Percentiles rank a stretch among this genome's conserved stretches.
Conservation (phyloP, 35 echinoderm and acorn worm species). For the Eucidaris tribuloides region DNA sequence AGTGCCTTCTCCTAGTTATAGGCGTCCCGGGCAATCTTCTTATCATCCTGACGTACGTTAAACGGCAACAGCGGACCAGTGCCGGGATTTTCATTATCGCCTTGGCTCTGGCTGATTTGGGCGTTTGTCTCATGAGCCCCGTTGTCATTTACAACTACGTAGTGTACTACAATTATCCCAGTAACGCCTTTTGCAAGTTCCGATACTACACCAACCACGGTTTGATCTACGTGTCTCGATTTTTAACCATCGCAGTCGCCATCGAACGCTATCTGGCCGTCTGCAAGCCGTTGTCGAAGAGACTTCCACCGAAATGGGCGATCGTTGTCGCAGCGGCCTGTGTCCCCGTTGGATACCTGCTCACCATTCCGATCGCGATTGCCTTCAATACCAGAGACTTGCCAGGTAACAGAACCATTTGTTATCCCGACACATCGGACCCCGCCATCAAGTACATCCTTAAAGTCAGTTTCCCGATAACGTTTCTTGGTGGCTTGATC, state of each 20-base stretch:
- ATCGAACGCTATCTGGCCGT: constrained; percentile 3
- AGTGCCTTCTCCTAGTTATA: neutral
- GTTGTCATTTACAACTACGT: neutral
- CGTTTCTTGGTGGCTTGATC: neutral
- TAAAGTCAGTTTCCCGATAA: neutral
- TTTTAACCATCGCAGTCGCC: constrained; percentile 3
- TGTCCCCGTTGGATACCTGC: neutral
- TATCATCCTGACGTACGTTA: neutral
- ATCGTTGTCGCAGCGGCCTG: neutral
- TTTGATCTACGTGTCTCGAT: constrained; percentile 14
- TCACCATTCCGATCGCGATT: neutral
- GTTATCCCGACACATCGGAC: neutral
- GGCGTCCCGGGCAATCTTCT: constrained; percentile 9
- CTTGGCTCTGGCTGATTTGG: neutral
- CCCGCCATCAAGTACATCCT: neutral
- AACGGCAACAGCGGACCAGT: neutral
- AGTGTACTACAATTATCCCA: neutral
- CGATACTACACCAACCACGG: constrained; percentile 24
- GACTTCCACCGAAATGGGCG: neutral
- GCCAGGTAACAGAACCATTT: neutral
- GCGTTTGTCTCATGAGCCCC: neutral
- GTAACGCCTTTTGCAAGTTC: constrained; percentile 11
- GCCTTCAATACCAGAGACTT: neutral
- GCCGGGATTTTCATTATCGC: neutral
- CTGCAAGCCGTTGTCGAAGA: constrained; percentile 6